Evolutionary conservation across 2,888 invertebrate species (phyloP), one percentile per base, ranked within the genome.

Genomic region (Torymus tubicola): DNA sequence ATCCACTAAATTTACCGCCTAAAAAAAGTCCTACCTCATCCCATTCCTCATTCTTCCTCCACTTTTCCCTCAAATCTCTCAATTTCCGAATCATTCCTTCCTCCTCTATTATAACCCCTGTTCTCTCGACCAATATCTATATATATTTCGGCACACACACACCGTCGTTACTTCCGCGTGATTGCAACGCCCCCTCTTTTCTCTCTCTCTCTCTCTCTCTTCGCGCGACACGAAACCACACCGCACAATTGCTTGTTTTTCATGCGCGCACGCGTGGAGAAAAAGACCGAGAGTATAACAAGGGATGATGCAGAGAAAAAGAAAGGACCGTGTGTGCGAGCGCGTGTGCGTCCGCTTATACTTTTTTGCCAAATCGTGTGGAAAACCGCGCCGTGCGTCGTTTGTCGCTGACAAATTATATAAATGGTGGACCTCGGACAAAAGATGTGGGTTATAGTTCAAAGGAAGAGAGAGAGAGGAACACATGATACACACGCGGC

Each of bases 341-440:
- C 63, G 70, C 21, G 52, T 57, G 83, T 83, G 42, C 68, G 31
- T 31, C 50, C 31, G 31, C 31, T 8, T 85, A 83, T 84, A 84
- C 87, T 90, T 90, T 90, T 90, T 89, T 87, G 89, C 81, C 87
- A 90, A 90, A 90, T 90, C 89, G 89, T 85, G 87, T 85, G 90
- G 90, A 90, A 90, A 88, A 84, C 86, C 86, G 83, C 84, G 84
- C 84, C 81, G 84, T 83, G 83, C 85, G 84, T 83, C 90, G 86
- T 86, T 87, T 89, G 90, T 86, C 85, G 84, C 86, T 89, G 90
- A 90, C 90, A 89, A 90, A 90, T 90, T 87, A 87, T 88, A 90
- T 88, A 88, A 89, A 90, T 88, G 88, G 85, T 86, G 70, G 64
- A 61, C 24, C 31, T 70, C 64, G 61, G 71, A 64, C 70, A 73